Percentiles rank a stretch among this genome's conserved stretches.
phyloP scores from a whole-genome alignment of 2,888 invertebrate genomes.

The Mimas tiliae region DNA sequence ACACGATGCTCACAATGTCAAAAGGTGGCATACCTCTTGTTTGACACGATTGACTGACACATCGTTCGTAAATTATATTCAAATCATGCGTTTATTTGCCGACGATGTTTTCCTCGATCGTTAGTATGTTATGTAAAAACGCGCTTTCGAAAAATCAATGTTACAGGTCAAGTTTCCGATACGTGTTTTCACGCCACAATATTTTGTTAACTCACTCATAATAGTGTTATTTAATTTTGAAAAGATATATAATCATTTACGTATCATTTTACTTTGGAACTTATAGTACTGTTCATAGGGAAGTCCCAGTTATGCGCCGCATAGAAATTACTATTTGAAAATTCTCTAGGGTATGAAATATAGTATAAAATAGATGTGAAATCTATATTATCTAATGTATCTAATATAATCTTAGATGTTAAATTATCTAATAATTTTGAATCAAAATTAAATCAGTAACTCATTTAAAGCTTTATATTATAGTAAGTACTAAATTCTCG shows the following conservation, averaged over 20 bases:
- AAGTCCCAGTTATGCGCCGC: too few relatives aligned
- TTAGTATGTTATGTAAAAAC: conserved; percentile 20
- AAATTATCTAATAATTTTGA: too few relatives aligned
- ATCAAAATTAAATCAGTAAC: too few relatives aligned
- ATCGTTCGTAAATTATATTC: conserved; percentile 17
- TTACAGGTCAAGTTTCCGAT: conserved; percentile 24
- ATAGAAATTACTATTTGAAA: too few relatives aligned
- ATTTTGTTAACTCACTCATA: background rate
- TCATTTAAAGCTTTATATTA: too few relatives aligned
- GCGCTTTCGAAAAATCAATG: conserved; percentile 22
- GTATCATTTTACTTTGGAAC: too few relatives aligned
- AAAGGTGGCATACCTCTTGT: conserved; percentile 10
- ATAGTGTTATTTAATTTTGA: background rate
- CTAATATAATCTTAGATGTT: too few relatives aligned
- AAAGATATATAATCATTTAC: background rate
- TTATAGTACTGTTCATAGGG: too few relatives aligned
- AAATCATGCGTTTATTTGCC: conserved; percentile 7
- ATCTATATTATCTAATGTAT: too few relatives aligned
- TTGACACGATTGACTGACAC: conserved; percentile 2
- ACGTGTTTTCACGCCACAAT: background rate
- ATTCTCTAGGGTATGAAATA: too few relatives aligned
- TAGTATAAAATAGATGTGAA: too few relatives aligned
- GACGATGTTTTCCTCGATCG: conserved; percentile 19
- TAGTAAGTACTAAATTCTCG: background rate
- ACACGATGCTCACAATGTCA: background rate